Percentiles rank a stretch among this genome's conserved stretches.
phyloP scores from a whole-genome alignment of 2,888 invertebrate genomes.

The Tillus elongatus region DNA sequence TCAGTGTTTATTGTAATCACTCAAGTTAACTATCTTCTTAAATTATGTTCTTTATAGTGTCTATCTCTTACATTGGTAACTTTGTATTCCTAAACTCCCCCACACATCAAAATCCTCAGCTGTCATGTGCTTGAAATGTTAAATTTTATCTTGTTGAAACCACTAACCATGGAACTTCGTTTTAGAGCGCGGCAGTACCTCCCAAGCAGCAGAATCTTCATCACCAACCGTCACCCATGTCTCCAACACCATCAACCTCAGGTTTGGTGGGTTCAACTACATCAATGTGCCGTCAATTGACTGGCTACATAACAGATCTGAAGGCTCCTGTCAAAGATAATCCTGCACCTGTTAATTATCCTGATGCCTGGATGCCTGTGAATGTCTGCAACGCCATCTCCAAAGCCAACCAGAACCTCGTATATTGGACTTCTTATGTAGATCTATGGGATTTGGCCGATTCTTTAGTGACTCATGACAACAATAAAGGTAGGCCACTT shows the following conservation, averaged over 20 bases:
- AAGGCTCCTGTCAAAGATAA: slow-evolving; percentile 40
- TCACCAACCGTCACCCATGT: slow-evolving; percentile 64
- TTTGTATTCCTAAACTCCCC: too few species aligned
- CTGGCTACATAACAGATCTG: slow-evolving; percentile 60
- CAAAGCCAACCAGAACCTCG: slow-evolving; percentile 72
- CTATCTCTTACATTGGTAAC: too few species aligned
- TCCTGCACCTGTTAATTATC: slow-evolving; percentile 21
- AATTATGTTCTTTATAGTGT: too few species aligned
- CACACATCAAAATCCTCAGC: too few species aligned
- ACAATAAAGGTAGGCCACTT: slow-evolving; percentile 62
- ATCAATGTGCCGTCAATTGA: slow-evolving; percentile 64
- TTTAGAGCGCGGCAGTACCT: slow-evolving; percentile 27
- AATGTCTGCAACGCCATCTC: slow-evolving; percentile 71
- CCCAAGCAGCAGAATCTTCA: slow-evolving; percentile 26
- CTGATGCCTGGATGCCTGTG: slow-evolving; percentile 51
- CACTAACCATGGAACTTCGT: too few species aligned
- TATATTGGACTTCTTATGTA: slow-evolving; percentile 72
- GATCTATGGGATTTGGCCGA: slow-evolving; percentile 92
- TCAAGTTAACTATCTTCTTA: too few species aligned
- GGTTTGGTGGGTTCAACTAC: slow-evolving; percentile 55
- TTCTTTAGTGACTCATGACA: slow-evolving; percentile 60
- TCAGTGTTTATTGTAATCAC: too few species aligned
- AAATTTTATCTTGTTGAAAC: too few species aligned
- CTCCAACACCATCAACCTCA: slow-evolving; percentile 82
- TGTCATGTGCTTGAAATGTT: too few species aligned